Evolutionary conservation across 2,888 invertebrate genomes (phyloP).

Genomic region (Pilophorus perplexus): DNA sequence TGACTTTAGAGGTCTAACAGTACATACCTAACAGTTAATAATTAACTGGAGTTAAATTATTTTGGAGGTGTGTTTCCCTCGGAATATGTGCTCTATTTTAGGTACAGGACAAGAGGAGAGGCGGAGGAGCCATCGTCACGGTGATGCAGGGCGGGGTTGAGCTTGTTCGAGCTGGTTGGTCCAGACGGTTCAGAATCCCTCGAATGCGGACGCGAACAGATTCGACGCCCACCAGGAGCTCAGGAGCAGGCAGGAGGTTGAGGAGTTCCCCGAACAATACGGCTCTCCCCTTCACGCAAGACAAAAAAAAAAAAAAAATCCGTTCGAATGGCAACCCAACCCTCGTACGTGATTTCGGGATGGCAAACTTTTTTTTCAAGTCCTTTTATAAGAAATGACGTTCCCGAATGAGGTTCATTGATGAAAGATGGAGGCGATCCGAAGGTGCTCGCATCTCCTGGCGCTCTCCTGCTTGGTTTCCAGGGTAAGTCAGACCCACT

Average conservation of each 20-base stretch:
- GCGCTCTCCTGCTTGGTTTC: neutral
- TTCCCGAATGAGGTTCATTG: neutral
- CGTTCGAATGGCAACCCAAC: too few relatives aligned
- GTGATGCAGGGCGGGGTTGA: too few relatives aligned
- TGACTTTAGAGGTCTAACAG: too few relatives aligned
- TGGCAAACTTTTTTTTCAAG: neutral
- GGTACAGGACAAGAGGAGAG: too few relatives aligned
- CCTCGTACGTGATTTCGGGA: neutral
- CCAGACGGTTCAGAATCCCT: constrained; percentile 14
- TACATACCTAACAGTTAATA: too few relatives aligned
- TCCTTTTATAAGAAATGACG: constrained; percentile 16
- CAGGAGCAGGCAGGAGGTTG: constrained; percentile 17
- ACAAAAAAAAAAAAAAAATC: too few relatives aligned
- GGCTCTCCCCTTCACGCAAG: neutral
- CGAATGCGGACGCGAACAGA: constrained; percentile 23
- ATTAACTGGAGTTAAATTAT: too few relatives aligned
- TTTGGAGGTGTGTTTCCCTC: too few relatives aligned
- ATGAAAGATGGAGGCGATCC: constrained; percentile 1
- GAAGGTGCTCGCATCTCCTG: neutral
- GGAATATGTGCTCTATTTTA: too few relatives aligned
- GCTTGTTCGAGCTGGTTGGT: too few relatives aligned
- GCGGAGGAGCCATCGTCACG: too few relatives aligned
- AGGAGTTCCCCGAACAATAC: neutral
- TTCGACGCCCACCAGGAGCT: constrained; percentile 7
- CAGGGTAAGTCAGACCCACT: constrained; percentile 12